Base-by-base conservation (phyloP, 2,888 invertebrate species). In the Diplazon laetatorius region DNA sequence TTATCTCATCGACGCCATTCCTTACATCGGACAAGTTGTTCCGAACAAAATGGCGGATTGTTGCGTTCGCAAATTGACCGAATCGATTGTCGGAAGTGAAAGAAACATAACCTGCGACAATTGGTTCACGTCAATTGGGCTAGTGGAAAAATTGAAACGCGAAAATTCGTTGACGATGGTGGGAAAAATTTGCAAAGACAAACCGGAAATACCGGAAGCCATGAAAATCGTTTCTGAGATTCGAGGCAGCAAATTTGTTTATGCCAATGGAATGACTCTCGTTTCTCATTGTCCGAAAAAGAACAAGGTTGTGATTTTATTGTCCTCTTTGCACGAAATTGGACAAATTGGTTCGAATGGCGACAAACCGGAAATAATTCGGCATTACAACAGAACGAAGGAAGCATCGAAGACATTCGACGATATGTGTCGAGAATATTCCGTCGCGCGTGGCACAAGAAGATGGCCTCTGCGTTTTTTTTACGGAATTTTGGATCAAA, bases 1-100 rank as follows among this genome's bases (percentile, higher is more conserved):
- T 37, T 87, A 89, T 75, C 84, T 89, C 85, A 52, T 63, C 9
- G 82, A 86, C 82, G 85, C 83, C 14, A 85, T 84, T 63, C 87
- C 88, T 39, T 89, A 89, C 80, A 39, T 87, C 5, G 88, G 87
- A 72, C 86, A 80, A 66, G 85, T 69, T 30, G 30, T 30, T 6
- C 30, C 2, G 37, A 59, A 35, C 76, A 84, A 59, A 74, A 74
- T 37, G 35, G 42, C 6, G 9, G 46, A 37, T 12, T 76, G 82
- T 39, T 46, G 52, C 12, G 25, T 71, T 9, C 69, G 78, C 68
- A 48, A 79, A 78, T 52, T 74, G 80, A 70, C 82, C 76, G 73
- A 63, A 44, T 35, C 57, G 2, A 62, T 72, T 16, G 25, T 14
- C 25, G 46, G 57, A 25, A 52, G 42, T 39, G 16, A 37, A 4